phyloP scores from a whole-genome alignment of 2,888 invertebrate species.

The Acanthosoma haemorrhoidale region DNA sequence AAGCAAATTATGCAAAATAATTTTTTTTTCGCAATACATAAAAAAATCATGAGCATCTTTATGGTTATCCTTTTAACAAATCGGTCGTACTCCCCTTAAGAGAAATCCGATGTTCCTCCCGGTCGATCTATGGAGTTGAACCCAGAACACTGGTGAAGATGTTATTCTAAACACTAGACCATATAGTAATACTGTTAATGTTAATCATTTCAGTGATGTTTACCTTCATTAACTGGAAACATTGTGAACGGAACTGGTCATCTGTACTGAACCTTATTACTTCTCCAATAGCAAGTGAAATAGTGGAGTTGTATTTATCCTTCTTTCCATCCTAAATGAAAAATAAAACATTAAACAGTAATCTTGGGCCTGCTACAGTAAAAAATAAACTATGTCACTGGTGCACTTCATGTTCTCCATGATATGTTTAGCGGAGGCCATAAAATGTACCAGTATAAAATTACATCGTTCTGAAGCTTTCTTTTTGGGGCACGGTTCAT shows the following conservation, averaged over 20 bases:
- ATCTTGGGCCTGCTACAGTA: neutral
- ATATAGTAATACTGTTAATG: neutral
- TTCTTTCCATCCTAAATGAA: conserved; percentile 1
- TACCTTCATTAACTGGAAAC: conserved; percentile 21
- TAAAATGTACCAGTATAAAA: too few relatives aligned
- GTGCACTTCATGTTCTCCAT: too few relatives aligned
- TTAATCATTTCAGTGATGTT: too few relatives aligned
- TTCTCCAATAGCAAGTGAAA: conserved; percentile 2
- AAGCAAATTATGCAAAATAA: too few relatives aligned
- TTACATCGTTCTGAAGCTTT: neutral
- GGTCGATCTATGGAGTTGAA: too few relatives aligned
- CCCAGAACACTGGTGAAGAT: too few relatives aligned
- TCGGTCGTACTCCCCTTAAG: too few relatives aligned
- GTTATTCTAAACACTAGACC: too few relatives aligned
- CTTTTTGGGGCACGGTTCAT: neutral
- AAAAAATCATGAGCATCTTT: neutral
- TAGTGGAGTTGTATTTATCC: conserved; percentile 16
- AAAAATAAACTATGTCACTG: too few relatives aligned
- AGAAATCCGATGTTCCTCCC: too few relatives aligned
- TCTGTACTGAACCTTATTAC: conserved; percentile 11
- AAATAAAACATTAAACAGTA: neutral
- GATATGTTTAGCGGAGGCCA: too few relatives aligned
- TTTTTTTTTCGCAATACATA: too few relatives aligned
- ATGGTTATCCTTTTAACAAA: neutral
- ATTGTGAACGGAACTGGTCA: neutral